Base-by-base conservation (phyloP, 2,888 invertebrate genomes). In the Ophion ellenae region DNA sequence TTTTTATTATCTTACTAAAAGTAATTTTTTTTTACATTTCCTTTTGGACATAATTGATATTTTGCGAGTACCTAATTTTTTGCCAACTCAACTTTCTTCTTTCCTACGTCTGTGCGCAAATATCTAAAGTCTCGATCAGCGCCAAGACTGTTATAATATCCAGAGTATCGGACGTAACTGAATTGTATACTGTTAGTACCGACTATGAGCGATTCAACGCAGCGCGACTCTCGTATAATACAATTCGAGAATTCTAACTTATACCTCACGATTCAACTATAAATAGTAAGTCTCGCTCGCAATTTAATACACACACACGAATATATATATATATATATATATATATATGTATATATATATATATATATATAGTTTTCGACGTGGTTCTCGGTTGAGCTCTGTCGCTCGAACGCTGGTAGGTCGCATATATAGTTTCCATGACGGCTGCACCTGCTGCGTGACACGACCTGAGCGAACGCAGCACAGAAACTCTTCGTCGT, bases 231-330 rank as follows among this genome's bases (percentile, higher is more conserved):
- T 82, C 82, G 36, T 83, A 83, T 80, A 81, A 86, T 77, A 79
- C 87, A 83, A 87, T 87, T 75, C 75, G 81, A 84, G 79, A 87
- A 82, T 85, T 87, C 81, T 80, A 84, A 69, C 77, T 81, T 73
- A 81, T 83, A 88, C 87, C 86, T 88, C 87, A 90, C 89, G 89
- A 89, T 88, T 87, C 75, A 83, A 83, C 89, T 90, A 90, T 90
- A 90, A 89, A 90, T 89, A 90, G 89, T 87, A 81, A 74, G 40
- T 74, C 64, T 77, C 76, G 79, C 85, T 77, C 75, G 67, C 76
- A 77, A 76, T 83, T 85, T 87, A 84, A 85, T 87, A 79, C 87
- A 36, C 24, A 24, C 24, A 24, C 24, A 24, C 24, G 24, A 24
- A 24, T 24, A 24, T 24, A 24, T 24, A 24, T 24, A 24, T 24